Evolutionary conservation across 1,140 invertebrate genomes (phyloP), one percentile per base, ranked within the genome.

Genomic region (Papilio aristodemus): DNA sequence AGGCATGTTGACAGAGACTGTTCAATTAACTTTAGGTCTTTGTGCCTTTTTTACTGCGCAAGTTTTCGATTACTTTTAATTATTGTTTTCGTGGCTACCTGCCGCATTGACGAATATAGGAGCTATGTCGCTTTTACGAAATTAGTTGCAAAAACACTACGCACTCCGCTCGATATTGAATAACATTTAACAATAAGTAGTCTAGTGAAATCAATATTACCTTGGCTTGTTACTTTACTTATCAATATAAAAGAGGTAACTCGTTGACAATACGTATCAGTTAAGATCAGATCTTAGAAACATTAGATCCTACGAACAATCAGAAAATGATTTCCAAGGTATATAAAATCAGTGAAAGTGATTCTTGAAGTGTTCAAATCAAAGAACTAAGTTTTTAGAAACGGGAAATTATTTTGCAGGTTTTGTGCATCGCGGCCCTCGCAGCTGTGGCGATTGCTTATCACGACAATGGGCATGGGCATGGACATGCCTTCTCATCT

Each of bases 171-270:
- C 54, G 59, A 68, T 63, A 68, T 27, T 27, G 46, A 76, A 75
- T 73, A 76, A 78, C 75, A 54, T 78, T 71, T 75, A 81, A 79
- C 71, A 69, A 59, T 68, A 66, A 75, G 74, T 75, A 76, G 75
- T 78, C 67, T 62, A 77, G 79, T 74, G 83, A 84, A 84, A 83
- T 80, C 80, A 54, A 78, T 75, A 75, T 78, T 77, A 78, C 80
- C 77, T 84, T 83, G 82, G 74, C 73, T 72, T 66, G 68, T 71
- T 77, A 74, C 75, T 71, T 57, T 84, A 77, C 72, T 80, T 85
- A 78, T 76, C 63, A 68, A 81, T 86, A 86, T 86, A 86, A 85
- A 87, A 85, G 81, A 79, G 74, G 66, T 71, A 64, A 70, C 62
- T 72, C 71, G 36, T 73, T 72, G 70, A 66, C 27, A 60, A 70